Conservation (phyloP, 2,797 vertebrate species). For the Poliocrania exsul region DNA sequence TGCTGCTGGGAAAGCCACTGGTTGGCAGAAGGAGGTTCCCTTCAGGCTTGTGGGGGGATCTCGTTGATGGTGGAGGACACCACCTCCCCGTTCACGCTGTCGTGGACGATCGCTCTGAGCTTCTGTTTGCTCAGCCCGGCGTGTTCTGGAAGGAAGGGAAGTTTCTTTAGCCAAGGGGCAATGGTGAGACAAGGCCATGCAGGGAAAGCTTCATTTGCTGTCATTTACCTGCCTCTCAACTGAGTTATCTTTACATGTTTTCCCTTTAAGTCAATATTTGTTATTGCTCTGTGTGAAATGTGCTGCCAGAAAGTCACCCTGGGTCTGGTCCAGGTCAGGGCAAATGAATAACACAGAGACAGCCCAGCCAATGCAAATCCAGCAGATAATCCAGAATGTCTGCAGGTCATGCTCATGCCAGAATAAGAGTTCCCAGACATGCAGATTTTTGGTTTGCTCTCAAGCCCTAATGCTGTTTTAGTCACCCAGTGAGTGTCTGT, state of each 20-base stretch:
- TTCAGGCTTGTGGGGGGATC: conserved; percentile 70
- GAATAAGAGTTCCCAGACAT: conserved; percentile 39
- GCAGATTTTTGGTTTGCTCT: conserved; percentile 51
- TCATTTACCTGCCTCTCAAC: not conserved
- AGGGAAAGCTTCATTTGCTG: not conserved
- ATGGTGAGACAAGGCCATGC: not conserved
- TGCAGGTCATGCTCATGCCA: conserved; percentile 20
- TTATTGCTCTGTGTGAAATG: not conserved
- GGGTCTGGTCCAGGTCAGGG: conserved; percentile 26
- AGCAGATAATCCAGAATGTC: conserved; percentile 6
- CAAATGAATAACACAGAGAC: not conserved
- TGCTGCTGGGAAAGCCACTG: not conserved
- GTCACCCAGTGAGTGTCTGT: not conserved
- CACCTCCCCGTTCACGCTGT: conserved; percentile 77
- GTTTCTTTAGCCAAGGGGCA: not conserved
- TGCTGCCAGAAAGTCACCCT: conserved; percentile 1
- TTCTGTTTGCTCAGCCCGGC: conserved; percentile 5
- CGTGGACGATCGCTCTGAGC: conserved; percentile 76
- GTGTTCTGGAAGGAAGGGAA: not conserved
- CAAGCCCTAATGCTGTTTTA: not conserved
- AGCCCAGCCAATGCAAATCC: conserved; percentile 52
- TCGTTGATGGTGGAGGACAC: conserved; percentile 76
- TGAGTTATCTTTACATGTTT: not conserved
- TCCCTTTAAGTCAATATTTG: conserved; percentile 5
- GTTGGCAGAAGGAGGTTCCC: not conserved